Conservation (phyloP, 2,797 vertebrate species). For the Vipera latastei region DNA sequence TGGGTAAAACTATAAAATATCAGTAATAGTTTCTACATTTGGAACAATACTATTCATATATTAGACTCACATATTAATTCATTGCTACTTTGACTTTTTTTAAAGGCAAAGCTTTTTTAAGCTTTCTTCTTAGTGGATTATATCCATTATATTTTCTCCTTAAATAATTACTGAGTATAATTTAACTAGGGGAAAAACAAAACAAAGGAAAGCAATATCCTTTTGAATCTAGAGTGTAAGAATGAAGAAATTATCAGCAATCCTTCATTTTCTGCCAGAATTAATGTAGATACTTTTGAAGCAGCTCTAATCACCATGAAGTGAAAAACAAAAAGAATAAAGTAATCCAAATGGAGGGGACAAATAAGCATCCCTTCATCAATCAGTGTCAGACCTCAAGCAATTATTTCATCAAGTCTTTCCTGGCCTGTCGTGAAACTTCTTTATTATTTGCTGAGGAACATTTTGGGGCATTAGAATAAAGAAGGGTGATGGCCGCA, state of each 20-base stretch:
- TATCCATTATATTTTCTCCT: conserved; percentile 49
- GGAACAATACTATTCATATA: not conserved
- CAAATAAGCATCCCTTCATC: conserved; percentile 36
- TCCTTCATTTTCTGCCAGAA: conserved; percentile 51
- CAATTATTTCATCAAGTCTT: conserved; percentile 42
- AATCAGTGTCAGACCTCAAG: conserved; percentile 34
- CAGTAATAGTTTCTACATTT: not conserved
- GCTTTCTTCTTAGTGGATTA: conserved; percentile 3
- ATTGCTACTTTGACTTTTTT: not conserved
- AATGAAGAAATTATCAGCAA: conserved; percentile 20
- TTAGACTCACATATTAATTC: not conserved
- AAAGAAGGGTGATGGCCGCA: not conserved
- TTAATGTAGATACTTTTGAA: conserved; percentile 36
- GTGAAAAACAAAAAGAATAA: conserved; percentile 33
- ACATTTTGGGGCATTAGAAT: conserved; percentile 18
- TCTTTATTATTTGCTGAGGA: conserved; percentile 28
- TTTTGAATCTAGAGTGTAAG: conserved; percentile 45
- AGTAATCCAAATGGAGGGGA: conserved; percentile 27
- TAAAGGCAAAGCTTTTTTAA: conserved; percentile 28
- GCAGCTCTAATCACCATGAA: conserved; percentile 22
- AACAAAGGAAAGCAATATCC: conserved; percentile 51
- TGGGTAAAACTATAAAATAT: not conserved
- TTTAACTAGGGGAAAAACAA: conserved; percentile 41
- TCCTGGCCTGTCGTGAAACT: conserved; percentile 16
- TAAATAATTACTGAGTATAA: conserved; percentile 55